phyloP scores from a whole-genome alignment of 2,113 vertebrate genomes.

The Edolisoma coerulescens region DNA sequence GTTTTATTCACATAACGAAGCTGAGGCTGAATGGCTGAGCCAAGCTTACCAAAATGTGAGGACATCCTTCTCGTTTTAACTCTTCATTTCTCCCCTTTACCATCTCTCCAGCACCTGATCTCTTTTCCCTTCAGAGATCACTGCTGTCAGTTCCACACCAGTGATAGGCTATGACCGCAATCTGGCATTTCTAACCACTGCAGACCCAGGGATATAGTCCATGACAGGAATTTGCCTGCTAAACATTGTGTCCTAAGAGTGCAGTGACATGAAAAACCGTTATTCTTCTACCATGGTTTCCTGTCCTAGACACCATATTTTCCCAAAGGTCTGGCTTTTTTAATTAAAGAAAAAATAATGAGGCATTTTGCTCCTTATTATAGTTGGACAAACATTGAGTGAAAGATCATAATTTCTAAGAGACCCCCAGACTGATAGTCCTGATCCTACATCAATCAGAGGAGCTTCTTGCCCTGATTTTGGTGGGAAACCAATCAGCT shows the following conservation, averaged over 20 bases:
- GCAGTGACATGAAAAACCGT: not conserved
- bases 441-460: not conserved
- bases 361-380: not conserved
- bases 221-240: not conserved
- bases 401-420: not conserved
- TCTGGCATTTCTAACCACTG: not conserved
- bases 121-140: not conserved
- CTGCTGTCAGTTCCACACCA: not conserved
- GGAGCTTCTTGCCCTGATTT: not conserved
- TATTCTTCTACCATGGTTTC: not conserved
- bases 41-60: not conserved
- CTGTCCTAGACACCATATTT: not conserved
- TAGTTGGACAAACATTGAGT: not conserved
- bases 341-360: not conserved
- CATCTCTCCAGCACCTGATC: not conserved
- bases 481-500: not conserved
- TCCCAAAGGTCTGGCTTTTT: not conserved
- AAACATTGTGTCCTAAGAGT: not conserved
- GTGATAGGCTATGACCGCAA: not conserved
- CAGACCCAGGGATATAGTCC: not conserved
- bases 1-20: not conserved
- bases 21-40: not conserved
- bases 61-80: not conserved
- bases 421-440: not conserved
- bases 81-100: not conserved